Base-by-base conservation (phyloP, 2,888 invertebrate species). In the Microctonus hyperodae region DNA sequence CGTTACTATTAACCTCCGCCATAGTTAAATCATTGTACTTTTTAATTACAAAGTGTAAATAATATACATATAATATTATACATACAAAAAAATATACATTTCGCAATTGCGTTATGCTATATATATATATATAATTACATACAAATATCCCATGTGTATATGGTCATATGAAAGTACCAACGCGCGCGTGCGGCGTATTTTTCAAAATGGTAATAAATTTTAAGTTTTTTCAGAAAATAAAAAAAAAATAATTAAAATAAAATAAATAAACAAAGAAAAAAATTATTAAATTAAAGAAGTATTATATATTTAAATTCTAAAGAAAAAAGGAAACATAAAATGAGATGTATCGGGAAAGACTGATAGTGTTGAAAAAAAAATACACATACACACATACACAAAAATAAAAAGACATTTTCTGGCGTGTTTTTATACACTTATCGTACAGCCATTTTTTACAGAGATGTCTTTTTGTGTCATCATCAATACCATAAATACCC, bases 11-110 rank as follows among this genome's bases (percentile, higher is more conserved):
- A 61, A 60, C 10, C 59, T 64, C 58, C 56, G 64, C 65, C 69
- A 68, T 71, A 53, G 69, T 65, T 64, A 25, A 60, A 57, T 64
- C 23, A 64, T 53, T 65, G 66, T 35, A 64, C 62, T 44, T 64
- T 58, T 44, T 40, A 57, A 65, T 61, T 16, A 65, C 65, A 63
- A 61, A 70, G 62, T 73, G 73, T 73, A 73, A 71, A 73, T 73
- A 73, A 48, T 73, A 73, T 71, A 73, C 68, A 71, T 73, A 70
- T 67, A 61, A 67, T 62, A 60, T 68, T 53, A 55, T 35, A 56
- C 23, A 44, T 28, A 31, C 53, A 55, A 50, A 28, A 56, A 69
- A 57, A 67, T 67, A 70, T 65, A 65, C 64, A 65, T 69, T 69
- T 70, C 60, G 68, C 64, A 66, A 62, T 48, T 67, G 67, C 64